A percentile compares a stretch with the other conserved stretches of the same genome.
Evolutionary conservation across 2,113 vertebrate genomes (phyloP).

Genomic region (Strix aluco): DNA sequence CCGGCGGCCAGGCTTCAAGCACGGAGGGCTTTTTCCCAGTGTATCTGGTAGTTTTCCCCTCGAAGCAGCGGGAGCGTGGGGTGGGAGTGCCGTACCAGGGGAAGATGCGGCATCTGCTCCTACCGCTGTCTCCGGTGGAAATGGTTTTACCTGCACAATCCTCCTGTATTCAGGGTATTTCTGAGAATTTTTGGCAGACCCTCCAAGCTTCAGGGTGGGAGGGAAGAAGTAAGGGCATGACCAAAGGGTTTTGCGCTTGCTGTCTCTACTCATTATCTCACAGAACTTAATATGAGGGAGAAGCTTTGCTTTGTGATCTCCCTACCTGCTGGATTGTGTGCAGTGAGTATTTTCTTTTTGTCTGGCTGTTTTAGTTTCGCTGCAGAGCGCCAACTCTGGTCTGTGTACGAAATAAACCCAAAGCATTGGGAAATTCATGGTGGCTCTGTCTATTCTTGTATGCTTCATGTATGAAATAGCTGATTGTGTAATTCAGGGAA

Average conservation of each 20-base stretch:
- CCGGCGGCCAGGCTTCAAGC: background rate
- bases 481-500: constrained; percentile 22
- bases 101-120: background rate
- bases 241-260: background rate
- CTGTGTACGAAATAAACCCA: background rate
- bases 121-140: background rate
- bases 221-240: background rate
- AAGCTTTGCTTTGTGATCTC: background rate
- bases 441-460: background rate
- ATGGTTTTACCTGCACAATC: background rate
- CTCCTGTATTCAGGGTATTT: background rate
- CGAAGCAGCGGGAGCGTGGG: background rate
- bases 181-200: background rate
- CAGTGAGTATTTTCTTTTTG: background rate
- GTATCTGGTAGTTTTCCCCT: background rate
- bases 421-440: background rate
- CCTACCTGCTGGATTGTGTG: background rate
- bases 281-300: background rate
- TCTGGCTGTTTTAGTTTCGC: background rate
- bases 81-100: background rate
- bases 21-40: fast-evolving
- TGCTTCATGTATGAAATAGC: constrained; percentile 14
- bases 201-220: background rate
- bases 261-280: background rate
- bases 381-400: background rate